Percentiles rank a stretch among this genome's conserved stretches.
Evolutionary conservation across 2,888 invertebrate genomes (phyloP).

Genomic region (Galeruca laticollis): DNA sequence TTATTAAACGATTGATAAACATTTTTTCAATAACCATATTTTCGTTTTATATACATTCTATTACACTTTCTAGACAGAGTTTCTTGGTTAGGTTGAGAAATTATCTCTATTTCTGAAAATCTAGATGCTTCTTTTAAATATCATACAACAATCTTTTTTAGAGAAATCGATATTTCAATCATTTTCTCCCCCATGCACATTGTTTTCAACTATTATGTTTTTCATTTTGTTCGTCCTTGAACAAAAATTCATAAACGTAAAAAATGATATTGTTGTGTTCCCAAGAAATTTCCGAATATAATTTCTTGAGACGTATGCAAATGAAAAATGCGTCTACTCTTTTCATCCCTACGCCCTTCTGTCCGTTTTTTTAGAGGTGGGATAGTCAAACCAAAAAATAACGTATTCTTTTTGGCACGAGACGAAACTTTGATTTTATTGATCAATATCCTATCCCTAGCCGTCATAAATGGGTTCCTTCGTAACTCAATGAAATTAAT

Average conservation of each 20-base stretch:
- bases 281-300: slow-evolving; percentile 18
- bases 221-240: slow-evolving; percentile 3
- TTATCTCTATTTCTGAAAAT: too few relatives aligned
- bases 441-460: background rate
- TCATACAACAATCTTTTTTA: too few relatives aligned
- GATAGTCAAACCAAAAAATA: background rate
- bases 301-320: slow-evolving; percentile 18
- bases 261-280: slow-evolving; percentile 19
- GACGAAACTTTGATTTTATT: background rate
- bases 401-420: background rate
- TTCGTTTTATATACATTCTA: too few relatives aligned
- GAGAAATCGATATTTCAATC: background rate
- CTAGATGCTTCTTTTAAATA: too few relatives aligned
- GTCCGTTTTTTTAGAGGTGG: background rate
- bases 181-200: background rate
- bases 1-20: too few relatives aligned
- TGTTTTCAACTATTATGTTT: background rate
- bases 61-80: too few relatives aligned
- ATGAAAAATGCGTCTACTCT: slow-evolving; percentile 14
- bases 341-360: background rate
- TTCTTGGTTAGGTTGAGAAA: too few relatives aligned
- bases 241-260: slow-evolving; percentile 6
- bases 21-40: too few relatives aligned
- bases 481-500: too few relatives aligned
- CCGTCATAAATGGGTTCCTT: too few relatives aligned